Evolutionary conservation across 2,888 invertebrate species (phyloP), one percentile per base, ranked within the genome.

Genomic region (Epinotia brunnichana): DNA sequence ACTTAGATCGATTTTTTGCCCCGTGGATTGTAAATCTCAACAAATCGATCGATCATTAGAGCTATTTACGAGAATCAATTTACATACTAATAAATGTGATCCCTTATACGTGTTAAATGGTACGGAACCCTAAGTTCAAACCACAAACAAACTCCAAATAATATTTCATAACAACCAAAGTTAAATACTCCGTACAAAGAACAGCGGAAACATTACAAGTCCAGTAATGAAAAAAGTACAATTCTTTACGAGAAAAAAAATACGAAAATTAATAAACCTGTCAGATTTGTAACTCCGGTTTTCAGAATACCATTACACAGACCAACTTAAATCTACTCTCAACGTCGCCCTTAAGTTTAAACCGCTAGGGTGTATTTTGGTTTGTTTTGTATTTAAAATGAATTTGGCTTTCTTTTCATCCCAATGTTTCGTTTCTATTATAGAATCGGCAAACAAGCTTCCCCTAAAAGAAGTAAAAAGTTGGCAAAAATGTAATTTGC

Each of bases 401-500:
- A 68, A 53, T 60, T 48, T 77, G 61, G 70, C 56, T 72, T 82
- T 81, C 80, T 77, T 79, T 79, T 82, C 79, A 79, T 79, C 77
- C 74, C 78, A 82, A 83, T 85, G 85, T 85, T 85, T 80, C 85
- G 83, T 85, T 89, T 89, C 85, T 86, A 87, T 89, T 88, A 89
- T 82, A 83, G 79, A 82, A 82, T 82, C 80, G 75, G 81, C 83
- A 86, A 88, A 88, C 86, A 86, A 81, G 79, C 66, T 51, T 82
- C 79, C 82, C 83, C 84, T 82, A 81, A 81, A 83, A 82, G 82
- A 83, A 82, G 71, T 70, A 67, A 41, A 66, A 72, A 72, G 85
- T 84, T 85, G 83, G 80, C 79, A 86, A 87, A 88, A 87, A 88
- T 83, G 84, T 87, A 89, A 90, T 89, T 90, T 88, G 85, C 78